phyloP scores from a whole-genome alignment of 1,140 invertebrate species.

The Patella vulgata region DNA sequence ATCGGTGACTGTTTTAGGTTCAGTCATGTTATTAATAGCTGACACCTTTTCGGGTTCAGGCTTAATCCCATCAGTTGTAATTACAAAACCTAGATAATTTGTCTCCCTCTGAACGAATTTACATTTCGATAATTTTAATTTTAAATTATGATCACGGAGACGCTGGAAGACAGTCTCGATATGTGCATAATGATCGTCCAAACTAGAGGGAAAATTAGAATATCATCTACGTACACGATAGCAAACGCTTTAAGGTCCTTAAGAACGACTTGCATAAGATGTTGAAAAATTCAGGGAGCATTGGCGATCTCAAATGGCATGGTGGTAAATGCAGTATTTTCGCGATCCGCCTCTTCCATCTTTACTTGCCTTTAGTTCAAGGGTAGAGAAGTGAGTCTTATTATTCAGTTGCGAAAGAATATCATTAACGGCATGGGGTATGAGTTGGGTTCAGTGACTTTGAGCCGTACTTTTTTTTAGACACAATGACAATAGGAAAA shows the following conservation, averaged over 20 bases:
- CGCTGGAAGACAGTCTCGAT: too few relatives aligned
- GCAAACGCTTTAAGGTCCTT: slow-evolving; percentile 14
- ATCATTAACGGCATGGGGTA: slow-evolving; percentile 69
- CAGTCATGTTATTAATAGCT: neutral
- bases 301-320: slow-evolving; percentile 28
- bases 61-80: too few relatives aligned
- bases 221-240: slow-evolving; percentile 25
- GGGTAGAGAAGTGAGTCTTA: slow-evolving; percentile 58
- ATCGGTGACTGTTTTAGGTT: neutral
- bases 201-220: too few relatives aligned
- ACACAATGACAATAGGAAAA: slow-evolving; percentile 52
- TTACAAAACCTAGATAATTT: too few relatives aligned
- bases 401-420: slow-evolving; percentile 57
- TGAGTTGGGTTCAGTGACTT: slow-evolving; percentile 56
- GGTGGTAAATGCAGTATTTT: neutral
- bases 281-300: slow-evolving; percentile 21
- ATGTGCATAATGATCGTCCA: too few relatives aligned
- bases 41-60: slow-evolving; percentile 16
- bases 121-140: slow-evolving; percentile 30
- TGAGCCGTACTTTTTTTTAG: slow-evolving; percentile 71
- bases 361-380: slow-evolving; percentile 68
- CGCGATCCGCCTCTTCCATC: neutral
- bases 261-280: slow-evolving; percentile 28
- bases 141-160: slow-evolving; percentile 3
- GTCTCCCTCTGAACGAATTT: too few relatives aligned